Conservation (phyloP, 2,797 vertebrate species). For the Malacoraja senta region DNA sequence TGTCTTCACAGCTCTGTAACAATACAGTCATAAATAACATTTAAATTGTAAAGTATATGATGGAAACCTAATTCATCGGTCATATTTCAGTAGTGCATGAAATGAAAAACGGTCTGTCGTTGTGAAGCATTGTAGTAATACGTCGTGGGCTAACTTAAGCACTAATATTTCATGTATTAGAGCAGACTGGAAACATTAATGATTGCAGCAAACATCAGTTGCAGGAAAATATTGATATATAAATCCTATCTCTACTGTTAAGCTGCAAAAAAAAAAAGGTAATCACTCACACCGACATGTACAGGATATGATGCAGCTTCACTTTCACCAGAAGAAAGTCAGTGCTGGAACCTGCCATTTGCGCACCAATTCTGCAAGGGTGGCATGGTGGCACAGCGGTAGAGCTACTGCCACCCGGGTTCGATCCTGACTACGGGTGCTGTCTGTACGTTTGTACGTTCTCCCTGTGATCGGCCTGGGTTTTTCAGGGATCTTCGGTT, state of each 20-base stretch:
- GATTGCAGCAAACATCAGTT: not conserved
- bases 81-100: constrained; percentile 11
- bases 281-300: not conserved
- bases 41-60: constrained; percentile 9
- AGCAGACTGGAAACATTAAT: constrained; percentile 12
- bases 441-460: no score
- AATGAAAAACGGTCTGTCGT: constrained; percentile 5
- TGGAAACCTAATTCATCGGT: not conserved
- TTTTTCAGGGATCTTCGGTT: no score
- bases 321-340: not conserved
- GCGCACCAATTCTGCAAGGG: not conserved
- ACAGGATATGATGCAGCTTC: not conserved
- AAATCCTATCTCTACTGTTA: not conserved
- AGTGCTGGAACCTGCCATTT: not conserved
- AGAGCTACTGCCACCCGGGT: no score
- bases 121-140: not conserved
- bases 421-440: no score
- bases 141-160: not conserved
- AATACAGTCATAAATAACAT: not conserved
- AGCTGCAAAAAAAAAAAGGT: not conserved
- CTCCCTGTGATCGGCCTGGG: no score
- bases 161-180: constrained; percentile 1
- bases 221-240: not conserved
- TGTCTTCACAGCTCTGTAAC: not conserved
- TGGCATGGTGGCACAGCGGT: no score